Evolutionary conservation across 2,888 invertebrate species (phyloP).

Genomic region (Chymomyza fuscimana): DNA sequence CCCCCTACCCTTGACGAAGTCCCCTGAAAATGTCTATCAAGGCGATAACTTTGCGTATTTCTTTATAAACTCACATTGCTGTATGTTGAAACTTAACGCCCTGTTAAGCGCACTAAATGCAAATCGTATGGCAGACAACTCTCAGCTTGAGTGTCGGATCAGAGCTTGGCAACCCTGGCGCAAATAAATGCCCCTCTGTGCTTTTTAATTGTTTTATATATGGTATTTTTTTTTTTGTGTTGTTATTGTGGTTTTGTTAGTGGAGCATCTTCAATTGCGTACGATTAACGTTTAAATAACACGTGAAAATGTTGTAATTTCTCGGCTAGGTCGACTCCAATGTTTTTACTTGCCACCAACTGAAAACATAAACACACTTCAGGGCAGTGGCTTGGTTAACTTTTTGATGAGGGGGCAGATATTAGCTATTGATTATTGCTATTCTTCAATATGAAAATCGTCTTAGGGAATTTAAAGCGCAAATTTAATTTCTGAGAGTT

Average conservation of each 20-base stretch:
- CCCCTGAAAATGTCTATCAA: conserved; percentile 17
- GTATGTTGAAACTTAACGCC: conserved; percentile 69
- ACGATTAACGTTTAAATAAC: conserved; percentile 64
- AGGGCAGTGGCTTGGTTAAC: too few relatives aligned
- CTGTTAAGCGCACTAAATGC: conserved; percentile 70
- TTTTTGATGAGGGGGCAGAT: too few relatives aligned
- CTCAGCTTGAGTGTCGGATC: conserved; percentile 7
- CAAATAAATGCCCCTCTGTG: conserved; percentile 55
- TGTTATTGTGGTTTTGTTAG: conserved; percentile 35
- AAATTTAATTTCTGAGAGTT: too few relatives aligned
- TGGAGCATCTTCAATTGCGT: conserved; percentile 54
- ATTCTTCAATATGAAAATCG: too few relatives aligned
- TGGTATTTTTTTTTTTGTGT: conserved; percentile 48
- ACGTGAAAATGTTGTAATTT: conserved; percentile 69
- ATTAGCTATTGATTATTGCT: too few relatives aligned
- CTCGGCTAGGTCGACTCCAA: conserved; percentile 42
- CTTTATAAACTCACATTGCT: conserved; percentile 11
- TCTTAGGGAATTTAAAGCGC: too few relatives aligned
- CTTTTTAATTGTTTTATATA: conserved; percentile 8
- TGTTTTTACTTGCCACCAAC: conserved; percentile 25
- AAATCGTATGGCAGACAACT: conserved; percentile 22
- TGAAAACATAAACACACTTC: neutral
- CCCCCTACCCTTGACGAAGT: conserved; percentile 2
- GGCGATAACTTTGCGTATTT: conserved; percentile 26
- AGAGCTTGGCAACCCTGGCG: conserved; percentile 53